These are phyloP conservation scores for Menidia beryllina DNA, from an alignment of 2,113 vertebrate genomes.

Conservation along the genomic window DNA sequence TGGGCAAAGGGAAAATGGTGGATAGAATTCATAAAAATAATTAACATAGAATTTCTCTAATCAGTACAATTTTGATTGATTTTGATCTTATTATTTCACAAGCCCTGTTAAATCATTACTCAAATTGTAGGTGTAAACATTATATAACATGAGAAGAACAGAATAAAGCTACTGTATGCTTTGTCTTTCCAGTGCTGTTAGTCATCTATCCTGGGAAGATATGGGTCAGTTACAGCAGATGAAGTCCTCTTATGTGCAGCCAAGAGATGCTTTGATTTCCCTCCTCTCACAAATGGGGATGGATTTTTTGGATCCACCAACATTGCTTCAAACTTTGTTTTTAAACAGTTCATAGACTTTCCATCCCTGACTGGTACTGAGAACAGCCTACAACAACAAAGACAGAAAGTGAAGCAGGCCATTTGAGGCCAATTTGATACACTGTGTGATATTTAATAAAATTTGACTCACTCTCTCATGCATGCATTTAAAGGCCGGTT, in stretches of 20 bases:
- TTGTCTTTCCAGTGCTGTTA: slow-evolving; percentile 13
- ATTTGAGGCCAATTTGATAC: neutral
- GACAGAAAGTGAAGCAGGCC: slow-evolving; percentile 10
- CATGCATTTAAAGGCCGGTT: neutral
- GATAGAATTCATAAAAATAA: neutral
- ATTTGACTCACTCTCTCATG: neutral
- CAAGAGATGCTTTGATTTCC: slow-evolving; percentile 65
- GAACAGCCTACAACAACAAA: slow-evolving; percentile 1
- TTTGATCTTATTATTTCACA: neutral
- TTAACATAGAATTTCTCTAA: neutral
- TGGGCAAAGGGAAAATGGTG: too few relatives aligned
- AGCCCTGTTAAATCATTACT: slow-evolving; percentile 4
- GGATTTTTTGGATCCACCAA: slow-evolving; percentile 35
- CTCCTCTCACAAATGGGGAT: slow-evolving; percentile 30
- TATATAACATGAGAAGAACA: slow-evolving; percentile 5
- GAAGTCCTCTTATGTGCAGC: slow-evolving; percentile 32
- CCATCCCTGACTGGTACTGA: slow-evolving; percentile 25
- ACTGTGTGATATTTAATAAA: neutral
- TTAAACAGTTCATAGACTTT: slow-evolving; percentile 25
- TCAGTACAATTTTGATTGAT: too few relatives aligned
- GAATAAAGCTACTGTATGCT: neutral
- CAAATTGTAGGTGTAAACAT: slow-evolving; percentile 8
- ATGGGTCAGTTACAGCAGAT: slow-evolving; percentile 34
- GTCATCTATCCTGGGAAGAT: slow-evolving; percentile 24
- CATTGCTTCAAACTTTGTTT: slow-evolving; percentile 18